These are phyloP conservation scores for Plagodis dolabraria DNA, from an alignment of 2,888 invertebrate species.

Conservation along the genomic window DNA sequence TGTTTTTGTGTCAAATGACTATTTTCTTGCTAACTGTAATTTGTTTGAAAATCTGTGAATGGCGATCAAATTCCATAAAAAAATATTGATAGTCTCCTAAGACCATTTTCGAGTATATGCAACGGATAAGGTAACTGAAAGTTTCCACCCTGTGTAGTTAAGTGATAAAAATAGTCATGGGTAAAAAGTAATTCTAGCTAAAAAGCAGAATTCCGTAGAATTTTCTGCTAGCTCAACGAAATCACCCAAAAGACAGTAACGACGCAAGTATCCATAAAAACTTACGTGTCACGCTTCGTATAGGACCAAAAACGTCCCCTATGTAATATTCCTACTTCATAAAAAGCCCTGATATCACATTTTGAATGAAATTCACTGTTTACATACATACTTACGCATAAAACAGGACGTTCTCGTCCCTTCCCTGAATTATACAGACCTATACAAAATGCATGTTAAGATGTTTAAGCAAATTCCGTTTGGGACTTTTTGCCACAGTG, in stretches of 20 bases:
- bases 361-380: constrained; percentile 20
- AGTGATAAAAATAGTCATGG: too few species aligned
- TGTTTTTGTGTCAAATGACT: too few species aligned
- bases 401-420: constrained; percentile 18
- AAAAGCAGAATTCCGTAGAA: neutral
- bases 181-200: too few species aligned
- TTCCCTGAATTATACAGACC: constrained; percentile 34
- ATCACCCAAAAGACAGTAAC: neutral
- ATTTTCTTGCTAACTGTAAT: too few species aligned
- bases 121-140: too few species aligned
- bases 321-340: constrained; percentile 9
- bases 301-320: constrained; percentile 6
- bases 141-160: too few species aligned
- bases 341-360: constrained; percentile 25
- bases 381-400: constrained; percentile 13
- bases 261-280: constrained; percentile 7
- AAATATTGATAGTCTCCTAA: too few species aligned
- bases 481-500: constrained; percentile 15
- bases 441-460: constrained; percentile 37
- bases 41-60: too few species aligned
- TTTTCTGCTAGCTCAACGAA: neutral
- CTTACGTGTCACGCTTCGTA: constrained; percentile 6
- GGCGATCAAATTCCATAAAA: too few species aligned
- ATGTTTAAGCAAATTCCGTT: constrained; percentile 31
- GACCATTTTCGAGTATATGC: too few species aligned